Evolutionary conservation across 2,797 vertebrate species (phyloP), one percentile per base, ranked within the genome.

Genomic region (Sphenodon punctatus): DNA sequence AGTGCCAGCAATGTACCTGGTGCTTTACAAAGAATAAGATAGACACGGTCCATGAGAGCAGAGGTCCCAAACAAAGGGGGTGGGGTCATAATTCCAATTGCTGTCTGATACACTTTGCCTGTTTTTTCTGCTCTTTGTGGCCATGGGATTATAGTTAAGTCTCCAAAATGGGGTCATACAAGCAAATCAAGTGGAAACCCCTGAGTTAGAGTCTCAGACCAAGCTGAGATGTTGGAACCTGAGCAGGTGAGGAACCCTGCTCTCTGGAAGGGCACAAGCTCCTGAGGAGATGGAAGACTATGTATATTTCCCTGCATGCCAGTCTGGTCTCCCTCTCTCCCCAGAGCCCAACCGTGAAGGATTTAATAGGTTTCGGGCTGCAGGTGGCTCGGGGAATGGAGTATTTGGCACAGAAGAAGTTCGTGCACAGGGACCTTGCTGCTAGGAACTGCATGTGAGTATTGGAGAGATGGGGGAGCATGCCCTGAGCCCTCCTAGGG

Each of bases 361-460:
- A 99, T 74, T 96, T 99, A 88, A 96, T 99, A 17, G 97, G 98
- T 89, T 99, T 99, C 1, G 98, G 98, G 80, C 97, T 99, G 51
- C 98, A 99, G 93, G 99, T 99, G 75, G 97, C 99, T 67, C 96
- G 94, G 45, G 98, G 98, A 79, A 99, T 99, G 98, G 97, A 98
- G 83, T 99, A 99, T 93, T 95, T 99, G 89, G 97, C 98, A n/a
- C 96, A 97, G 78, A 98, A 96, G 94, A 99, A 99, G 88, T 99
- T 99, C 93, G 98, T 99, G 59, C 99, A 99, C 93, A 95, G 99
- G 93, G 99, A 99, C 90, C 96, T 99, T 10, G 99, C 99, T 2
- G 98, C 98, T 55, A 97, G 98, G 39, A 99, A 99, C 89, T 99
- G 99, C 97, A 99, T 99, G 99, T 99, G 86, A 98, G 98, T 30